Percentiles rank a stretch among this genome's conserved stretches.
Conservation (phyloP, 2,113 vertebrate species). For the Muntiacus reevesi region DNA sequence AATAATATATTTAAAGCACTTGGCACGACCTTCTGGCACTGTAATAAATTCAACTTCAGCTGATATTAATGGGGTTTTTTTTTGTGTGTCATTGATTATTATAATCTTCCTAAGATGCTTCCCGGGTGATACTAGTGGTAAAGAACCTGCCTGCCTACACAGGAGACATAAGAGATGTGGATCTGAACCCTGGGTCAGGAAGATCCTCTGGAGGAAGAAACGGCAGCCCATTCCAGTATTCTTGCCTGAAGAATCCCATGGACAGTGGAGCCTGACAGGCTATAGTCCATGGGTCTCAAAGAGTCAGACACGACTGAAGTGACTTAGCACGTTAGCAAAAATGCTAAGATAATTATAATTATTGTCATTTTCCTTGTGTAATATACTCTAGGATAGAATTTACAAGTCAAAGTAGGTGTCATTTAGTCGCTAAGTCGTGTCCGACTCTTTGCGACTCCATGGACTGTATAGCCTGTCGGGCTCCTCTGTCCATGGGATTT, state of each 20-base stretch:
- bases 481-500: neutral
- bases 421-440: neutral
- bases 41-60: conserved; percentile 4
- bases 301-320: neutral
- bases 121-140: neutral
- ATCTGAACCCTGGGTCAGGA: neutral
- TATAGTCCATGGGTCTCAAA: neutral
- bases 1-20: conserved; percentile 22
- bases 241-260: neutral
- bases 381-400: neutral
- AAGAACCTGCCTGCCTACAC: neutral
- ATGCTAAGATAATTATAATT: neutral
- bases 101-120: conserved; percentile 11
- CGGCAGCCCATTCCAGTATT: neutral
- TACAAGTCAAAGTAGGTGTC: neutral
- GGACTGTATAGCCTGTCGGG: neutral
- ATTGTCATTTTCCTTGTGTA: neutral
- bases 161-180: neutral
- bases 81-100: neutral
- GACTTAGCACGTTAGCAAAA: neutral
- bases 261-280: neutral
- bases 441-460: neutral
- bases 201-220: neutral
- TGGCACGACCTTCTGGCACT: neutral
- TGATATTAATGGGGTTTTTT: neutral